Conservation (phyloP, 2,797 vertebrate species). For the Scyliorhinus canicula region DNA sequence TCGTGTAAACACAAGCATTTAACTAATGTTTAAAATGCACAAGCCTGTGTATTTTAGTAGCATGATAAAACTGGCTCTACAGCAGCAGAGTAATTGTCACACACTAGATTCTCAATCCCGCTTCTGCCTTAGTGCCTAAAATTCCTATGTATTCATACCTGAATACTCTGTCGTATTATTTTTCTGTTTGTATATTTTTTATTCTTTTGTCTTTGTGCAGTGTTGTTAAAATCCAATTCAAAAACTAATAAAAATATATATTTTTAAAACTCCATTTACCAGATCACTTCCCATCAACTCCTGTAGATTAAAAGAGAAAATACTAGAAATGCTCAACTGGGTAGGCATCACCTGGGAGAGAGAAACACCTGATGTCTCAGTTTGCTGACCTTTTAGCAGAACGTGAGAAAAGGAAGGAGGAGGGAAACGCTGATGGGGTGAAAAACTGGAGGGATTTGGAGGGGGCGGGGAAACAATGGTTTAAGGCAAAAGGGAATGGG, state of each 20-base stretch:
- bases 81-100: background rate
- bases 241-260: no score
- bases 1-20: background rate
- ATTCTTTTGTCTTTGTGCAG: no score
- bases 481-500: background rate
- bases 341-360: background rate
- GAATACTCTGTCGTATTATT: no score
- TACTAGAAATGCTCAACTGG: background rate
- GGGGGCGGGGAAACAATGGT: background rate
- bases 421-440: background rate
- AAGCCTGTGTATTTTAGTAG: background rate
- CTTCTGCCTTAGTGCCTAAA: background rate
- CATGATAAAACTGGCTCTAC: background rate
- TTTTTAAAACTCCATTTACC: background rate
- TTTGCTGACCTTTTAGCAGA: background rate
- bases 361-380: background rate
- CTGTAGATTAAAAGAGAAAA: background rate
- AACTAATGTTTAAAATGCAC: background rate
- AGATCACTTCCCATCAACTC: background rate
- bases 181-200: no score
- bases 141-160: no score
- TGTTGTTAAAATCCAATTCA: no score
- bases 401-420: background rate
- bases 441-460: background rate
- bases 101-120: background rate